Conservation (phyloP, 1,140 invertebrate species). For the Stegodyphus mimosarum region DNA sequence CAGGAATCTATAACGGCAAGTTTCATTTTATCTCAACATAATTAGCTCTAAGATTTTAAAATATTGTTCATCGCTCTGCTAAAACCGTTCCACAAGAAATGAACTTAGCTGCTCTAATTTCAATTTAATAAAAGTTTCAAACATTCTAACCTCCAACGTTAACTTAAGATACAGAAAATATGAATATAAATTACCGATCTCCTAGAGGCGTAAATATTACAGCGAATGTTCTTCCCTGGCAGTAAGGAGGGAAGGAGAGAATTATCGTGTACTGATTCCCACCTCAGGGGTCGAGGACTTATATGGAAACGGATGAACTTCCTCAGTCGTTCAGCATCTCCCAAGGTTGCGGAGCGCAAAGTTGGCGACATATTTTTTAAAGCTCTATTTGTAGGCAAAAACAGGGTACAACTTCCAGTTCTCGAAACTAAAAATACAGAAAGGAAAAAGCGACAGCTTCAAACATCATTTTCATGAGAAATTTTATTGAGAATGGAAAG, state of each 20-base stretch:
- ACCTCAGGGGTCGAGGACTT: constrained; percentile 14
- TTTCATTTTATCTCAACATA: too few species aligned
- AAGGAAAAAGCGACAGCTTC: background rate
- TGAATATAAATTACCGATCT: constrained; percentile 20
- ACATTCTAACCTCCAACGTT: too few species aligned
- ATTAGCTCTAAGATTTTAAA: too few species aligned
- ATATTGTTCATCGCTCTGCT: too few species aligned
- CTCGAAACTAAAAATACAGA: constrained; percentile 2
- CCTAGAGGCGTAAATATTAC: constrained; percentile 33
- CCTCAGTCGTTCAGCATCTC: constrained; percentile 10
- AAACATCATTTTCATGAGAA: background rate
- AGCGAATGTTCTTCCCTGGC: constrained; percentile 23
- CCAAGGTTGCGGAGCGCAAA: background rate
- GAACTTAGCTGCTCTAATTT: too few species aligned
- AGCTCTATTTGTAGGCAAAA: constrained; percentile 31
- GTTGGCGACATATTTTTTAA: constrained; percentile 33
- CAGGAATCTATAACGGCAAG: too few species aligned
- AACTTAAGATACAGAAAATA: too few species aligned
- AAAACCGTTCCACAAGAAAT: too few species aligned
- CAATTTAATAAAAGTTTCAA: too few species aligned
- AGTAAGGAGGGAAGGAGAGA: constrained; percentile 25
- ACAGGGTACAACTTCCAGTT: constrained; percentile 25
- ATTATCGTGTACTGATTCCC: constrained; percentile 22
- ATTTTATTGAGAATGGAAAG: background rate
- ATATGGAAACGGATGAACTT: constrained; percentile 45